Conservation (phyloP, 2,113 vertebrate genomes). For the Semnornis frantzii region DNA sequence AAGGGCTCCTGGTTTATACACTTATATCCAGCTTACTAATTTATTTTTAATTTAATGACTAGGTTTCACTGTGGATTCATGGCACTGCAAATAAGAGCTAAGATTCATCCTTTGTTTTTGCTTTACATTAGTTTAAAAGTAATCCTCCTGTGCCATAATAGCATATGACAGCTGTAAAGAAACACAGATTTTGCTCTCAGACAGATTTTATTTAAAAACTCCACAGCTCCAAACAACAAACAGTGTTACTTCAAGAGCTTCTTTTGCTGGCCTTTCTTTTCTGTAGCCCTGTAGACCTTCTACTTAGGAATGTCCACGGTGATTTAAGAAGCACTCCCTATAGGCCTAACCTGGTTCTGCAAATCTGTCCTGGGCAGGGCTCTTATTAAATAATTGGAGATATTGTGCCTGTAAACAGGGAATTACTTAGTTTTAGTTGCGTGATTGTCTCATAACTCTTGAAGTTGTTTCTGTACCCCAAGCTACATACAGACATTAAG, state of each 20-base stretch:
- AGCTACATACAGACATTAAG: background rate
- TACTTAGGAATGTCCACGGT: background rate
- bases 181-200: background rate
- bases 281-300: background rate
- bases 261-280: background rate
- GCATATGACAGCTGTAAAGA: background rate
- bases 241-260: background rate
- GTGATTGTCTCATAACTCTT: background rate
- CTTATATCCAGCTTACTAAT: accelerated
- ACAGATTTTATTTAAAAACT: background rate
- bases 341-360: background rate
- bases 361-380: background rate
- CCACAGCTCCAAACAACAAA: background rate
- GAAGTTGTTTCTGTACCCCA: background rate
- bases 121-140: background rate
- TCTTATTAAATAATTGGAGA: background rate
- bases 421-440: background rate
- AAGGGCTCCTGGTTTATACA: background rate
- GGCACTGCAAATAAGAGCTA: background rate
- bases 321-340: background rate
- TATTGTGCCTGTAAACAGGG: background rate
- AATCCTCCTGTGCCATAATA: background rate
- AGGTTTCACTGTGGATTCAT: background rate
- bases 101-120: background rate
- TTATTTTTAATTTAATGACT: background rate